Percentiles rank a stretch among this genome's conserved stretches.
Conservation (phyloP, 2,888 invertebrate genomes). For the Dryococelus australis region DNA sequence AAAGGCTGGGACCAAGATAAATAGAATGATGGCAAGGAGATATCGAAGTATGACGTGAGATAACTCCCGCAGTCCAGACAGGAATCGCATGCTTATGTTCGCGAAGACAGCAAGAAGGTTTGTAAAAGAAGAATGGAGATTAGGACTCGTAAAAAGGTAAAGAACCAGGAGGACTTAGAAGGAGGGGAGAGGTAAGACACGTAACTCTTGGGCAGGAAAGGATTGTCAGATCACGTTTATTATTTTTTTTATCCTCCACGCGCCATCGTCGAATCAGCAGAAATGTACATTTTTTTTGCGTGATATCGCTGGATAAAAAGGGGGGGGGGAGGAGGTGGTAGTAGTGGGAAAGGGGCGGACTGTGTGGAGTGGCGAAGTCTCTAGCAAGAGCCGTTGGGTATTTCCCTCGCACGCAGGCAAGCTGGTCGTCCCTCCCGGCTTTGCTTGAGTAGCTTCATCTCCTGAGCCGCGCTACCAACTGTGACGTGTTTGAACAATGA, state of each 20-base stretch:
- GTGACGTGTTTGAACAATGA: constrained; percentile 16
- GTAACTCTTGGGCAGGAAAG: background rate
- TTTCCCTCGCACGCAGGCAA: background rate
- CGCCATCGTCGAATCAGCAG: background rate
- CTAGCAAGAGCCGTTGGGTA: background rate
- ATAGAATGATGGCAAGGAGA: too few species aligned
- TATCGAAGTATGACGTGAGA: too few species aligned
- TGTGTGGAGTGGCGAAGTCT: constrained; percentile 11
- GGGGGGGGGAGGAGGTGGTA: background rate
- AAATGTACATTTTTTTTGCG: background rate
- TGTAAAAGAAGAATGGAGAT: too few species aligned
- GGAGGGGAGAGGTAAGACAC: background rate
- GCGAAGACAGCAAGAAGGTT: too few species aligned
- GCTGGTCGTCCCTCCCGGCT: background rate
- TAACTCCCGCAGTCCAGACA: too few species aligned
- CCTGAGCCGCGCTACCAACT: background rate
- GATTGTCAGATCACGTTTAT: background rate
- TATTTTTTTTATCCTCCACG: background rate
- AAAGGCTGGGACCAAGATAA: too few species aligned
- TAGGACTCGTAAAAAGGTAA: too few species aligned
- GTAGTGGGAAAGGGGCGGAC: background rate
- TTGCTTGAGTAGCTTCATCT: constrained; percentile 7
- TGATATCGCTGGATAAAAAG: background rate
- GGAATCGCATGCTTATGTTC: too few species aligned
- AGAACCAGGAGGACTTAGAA: too few species aligned